These are phyloP conservation scores for Aphaenogaster ashmeadi DNA, from an alignment of 1,140 invertebrate species.

Conservation along the genomic window DNA sequence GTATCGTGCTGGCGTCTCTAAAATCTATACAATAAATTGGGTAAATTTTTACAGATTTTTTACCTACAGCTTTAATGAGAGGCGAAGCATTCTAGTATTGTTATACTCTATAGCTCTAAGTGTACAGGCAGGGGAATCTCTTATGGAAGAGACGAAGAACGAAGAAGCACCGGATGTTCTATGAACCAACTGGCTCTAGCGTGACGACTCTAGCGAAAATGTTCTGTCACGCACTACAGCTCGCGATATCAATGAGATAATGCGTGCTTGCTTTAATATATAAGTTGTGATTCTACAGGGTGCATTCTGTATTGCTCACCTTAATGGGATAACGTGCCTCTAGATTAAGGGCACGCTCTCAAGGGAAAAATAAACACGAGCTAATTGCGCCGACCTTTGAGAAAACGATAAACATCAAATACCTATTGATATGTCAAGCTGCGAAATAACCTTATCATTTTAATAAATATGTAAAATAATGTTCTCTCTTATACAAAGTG, in stretches of 20 bases:
- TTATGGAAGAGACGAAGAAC: neutral
- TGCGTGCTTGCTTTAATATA: neutral
- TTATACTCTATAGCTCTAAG: neutral
- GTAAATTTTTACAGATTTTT: neutral
- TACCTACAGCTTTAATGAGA: neutral
- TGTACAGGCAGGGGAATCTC: neutral
- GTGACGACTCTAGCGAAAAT: neutral
- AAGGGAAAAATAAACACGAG: neutral
- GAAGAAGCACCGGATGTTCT: neutral
- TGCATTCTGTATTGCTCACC: neutral
- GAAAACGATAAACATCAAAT: neutral
- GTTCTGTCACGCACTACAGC: neutral
- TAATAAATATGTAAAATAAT: constrained; percentile 12
- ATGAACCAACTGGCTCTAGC: neutral
- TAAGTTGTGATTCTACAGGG: neutral
- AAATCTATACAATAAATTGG: neutral
- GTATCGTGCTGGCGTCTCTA: neutral
- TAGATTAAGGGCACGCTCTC: neutral
- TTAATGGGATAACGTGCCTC: neutral
- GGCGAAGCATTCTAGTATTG: neutral
- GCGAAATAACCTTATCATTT: neutral
- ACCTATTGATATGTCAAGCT: neutral
- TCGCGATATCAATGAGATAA: constrained; percentile 1
- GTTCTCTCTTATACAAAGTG: neutral
- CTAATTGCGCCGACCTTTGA: neutral